Percentiles rank a stretch among this genome's conserved stretches.
These are phyloP conservation scores for Agonopterix alstromeriana DNA, from an alignment of 2,888 invertebrate species.

Conservation along the genomic window DNA sequence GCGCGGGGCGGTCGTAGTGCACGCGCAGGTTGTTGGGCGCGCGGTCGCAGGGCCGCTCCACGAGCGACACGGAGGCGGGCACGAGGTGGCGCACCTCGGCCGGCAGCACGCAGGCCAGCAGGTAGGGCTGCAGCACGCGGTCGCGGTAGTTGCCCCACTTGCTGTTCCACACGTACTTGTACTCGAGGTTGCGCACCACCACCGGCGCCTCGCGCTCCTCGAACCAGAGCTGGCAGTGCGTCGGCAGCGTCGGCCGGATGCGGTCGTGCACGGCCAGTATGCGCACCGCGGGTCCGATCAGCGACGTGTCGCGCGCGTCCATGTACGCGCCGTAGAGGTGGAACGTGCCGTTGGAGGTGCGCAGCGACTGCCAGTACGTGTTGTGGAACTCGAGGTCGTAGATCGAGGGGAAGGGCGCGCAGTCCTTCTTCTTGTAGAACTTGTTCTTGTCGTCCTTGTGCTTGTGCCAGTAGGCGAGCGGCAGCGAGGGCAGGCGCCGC, in stretches of 20 bases:
- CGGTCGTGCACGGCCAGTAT: constrained; percentile 93
- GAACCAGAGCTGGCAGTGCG: constrained; percentile 94
- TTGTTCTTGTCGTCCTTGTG: constrained; percentile 87
- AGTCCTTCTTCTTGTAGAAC: constrained; percentile 80
- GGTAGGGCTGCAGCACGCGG: constrained; percentile 92
- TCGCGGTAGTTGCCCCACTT: constrained; percentile 97
- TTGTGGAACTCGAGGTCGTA: constrained; percentile 96
- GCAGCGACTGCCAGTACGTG: constrained; percentile 93
- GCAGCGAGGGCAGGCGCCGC: constrained; percentile 87
- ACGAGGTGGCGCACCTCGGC: constrained; percentile 81
- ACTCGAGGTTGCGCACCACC: constrained; percentile 88
- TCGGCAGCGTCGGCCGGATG: constrained; percentile 88
- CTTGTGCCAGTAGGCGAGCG: constrained; percentile 90
- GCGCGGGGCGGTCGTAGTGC: constrained; percentile 83
- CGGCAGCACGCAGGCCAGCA: constrained; percentile 92
- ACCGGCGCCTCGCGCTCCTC: constrained; percentile 89
- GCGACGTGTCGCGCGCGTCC: constrained; percentile 86
- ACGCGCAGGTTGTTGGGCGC: constrained; percentile 91
- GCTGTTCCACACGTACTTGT: constrained; percentile 95
- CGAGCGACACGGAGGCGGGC: constrained; percentile 90
- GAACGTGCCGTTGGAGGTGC: constrained; percentile 90
- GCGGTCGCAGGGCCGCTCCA: constrained; percentile 89
- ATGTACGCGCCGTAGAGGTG: constrained; percentile 94
- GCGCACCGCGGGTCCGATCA: constrained; percentile 89
- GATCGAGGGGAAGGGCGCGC: constrained; percentile 91